phyloP scores from a whole-genome alignment of 2,888 invertebrate genomes.

The Diarsia rubi region DNA sequence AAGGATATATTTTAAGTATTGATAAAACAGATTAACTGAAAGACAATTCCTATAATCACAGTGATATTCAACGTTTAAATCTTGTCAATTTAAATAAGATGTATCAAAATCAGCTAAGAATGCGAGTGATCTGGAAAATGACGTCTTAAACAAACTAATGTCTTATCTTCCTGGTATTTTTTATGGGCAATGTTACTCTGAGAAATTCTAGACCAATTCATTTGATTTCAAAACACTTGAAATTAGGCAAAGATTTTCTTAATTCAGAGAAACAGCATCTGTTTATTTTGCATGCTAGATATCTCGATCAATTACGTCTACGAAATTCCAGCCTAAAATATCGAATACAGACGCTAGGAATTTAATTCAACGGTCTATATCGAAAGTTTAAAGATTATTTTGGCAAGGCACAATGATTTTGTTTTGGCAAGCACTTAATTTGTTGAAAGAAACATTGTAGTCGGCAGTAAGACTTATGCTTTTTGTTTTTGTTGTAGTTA shows the following conservation, averaged over 20 bases:
- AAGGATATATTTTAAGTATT: background rate
- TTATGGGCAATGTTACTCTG: background rate
- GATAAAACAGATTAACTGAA: background rate
- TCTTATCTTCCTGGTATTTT: background rate
- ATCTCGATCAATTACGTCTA: background rate
- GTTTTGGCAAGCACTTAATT: slow-evolving; percentile 56
- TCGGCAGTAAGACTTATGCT: slow-evolving; percentile 7
- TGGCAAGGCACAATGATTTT: slow-evolving; percentile 51
- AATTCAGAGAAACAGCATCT: background rate
- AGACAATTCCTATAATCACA: background rate
- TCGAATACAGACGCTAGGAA: slow-evolving; percentile 14
- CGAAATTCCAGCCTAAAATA: slow-evolving; percentile 1
- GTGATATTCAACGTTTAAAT: background rate
- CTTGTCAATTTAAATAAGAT: background rate
- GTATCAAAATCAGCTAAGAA: background rate
- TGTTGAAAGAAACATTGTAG: slow-evolving; percentile 54
- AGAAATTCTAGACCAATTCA: background rate
- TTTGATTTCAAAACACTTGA: background rate
- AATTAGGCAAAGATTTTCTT: background rate
- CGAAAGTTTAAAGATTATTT: slow-evolving; percentile 51
- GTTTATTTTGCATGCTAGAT: background rate
- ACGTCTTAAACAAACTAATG: background rate
- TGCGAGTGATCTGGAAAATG: background rate
- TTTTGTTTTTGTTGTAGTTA: slow-evolving; percentile 23
- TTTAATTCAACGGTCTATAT: slow-evolving; percentile 26